Base-by-base conservation (phyloP, 2,113 vertebrate genomes). In the Phyllopteryx taeniolatus region DNA sequence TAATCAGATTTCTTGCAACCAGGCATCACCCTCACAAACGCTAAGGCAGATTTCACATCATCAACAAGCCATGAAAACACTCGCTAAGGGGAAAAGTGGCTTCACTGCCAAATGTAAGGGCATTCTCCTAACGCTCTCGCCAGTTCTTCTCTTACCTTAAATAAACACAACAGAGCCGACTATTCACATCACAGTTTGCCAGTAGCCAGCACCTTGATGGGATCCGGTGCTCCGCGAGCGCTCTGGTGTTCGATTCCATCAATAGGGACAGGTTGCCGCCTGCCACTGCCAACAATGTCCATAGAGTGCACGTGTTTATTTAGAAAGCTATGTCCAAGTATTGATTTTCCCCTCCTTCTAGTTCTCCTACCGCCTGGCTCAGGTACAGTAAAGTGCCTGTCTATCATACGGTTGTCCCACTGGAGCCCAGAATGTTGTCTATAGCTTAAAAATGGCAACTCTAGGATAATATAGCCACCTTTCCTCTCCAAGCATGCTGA, bases 261-360 rank as follows among this genome's bases (percentile, higher is more conserved):
- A 83, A 83, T 83, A 72, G 91, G 89, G 88, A 92, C 90, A 89
- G 88, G 85, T 91, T 88, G 86, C 81, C 46, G 76, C 79, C 81
- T 83, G 59, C 51, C 68, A 15, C 79, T 91, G 92, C 91, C 92
- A 92, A 89, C 89, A 86, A 88, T 88, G 90, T 91, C 91, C 79
- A 72, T 64, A 1, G 87, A 92, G 90, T 80, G 86, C 88, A 92
- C 92, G 92, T 92, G 92, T 92, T 93, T 93, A 92, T 93, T 93
- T 92, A 89, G 92, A 92, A 92, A 87, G 90, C 93, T 91, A 92
- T 90, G 90, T 90, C 89, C 64, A 70, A 84, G 83, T 92, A 92
- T 93, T 91, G 91, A 93, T 92, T 92, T 89, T 90, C 86, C 87
- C 82, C 83, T 78, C 83, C 69, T 76, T 78, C 31, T 64, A 6